A percentile compares a stretch with the other conserved stretches of the same genome.
Evolutionary conservation across 2,888 invertebrate species (phyloP).

Genomic region (Acanthosepion pharaonis): DNA sequence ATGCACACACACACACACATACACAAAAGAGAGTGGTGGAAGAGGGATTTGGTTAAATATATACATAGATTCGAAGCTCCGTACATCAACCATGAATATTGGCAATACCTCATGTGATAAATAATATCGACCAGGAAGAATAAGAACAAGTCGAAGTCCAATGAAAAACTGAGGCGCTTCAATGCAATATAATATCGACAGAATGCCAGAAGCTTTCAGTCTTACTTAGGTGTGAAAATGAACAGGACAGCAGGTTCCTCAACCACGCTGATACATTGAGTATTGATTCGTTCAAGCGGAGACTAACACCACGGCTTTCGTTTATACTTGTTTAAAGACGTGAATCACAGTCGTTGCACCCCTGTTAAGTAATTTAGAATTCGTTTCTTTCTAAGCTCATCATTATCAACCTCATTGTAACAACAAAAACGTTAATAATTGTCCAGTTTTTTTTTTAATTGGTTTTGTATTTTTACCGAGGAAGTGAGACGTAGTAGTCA

Average conservation of each 20-base stretch:
- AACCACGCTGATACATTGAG: neutral
- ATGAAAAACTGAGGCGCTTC: too few relatives aligned
- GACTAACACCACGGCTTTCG: neutral
- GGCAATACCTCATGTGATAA: too few relatives aligned
- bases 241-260: neutral
- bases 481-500: neutral
- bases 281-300: neutral
- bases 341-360: neutral
- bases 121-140: too few relatives aligned
- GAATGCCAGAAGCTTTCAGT: neutral
- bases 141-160: too few relatives aligned
- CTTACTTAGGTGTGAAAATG: slow-evolving; percentile 17
- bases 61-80: too few relatives aligned
- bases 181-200: neutral
- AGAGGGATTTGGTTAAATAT: too few relatives aligned
- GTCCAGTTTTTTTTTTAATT: neutral
- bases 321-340: neutral
- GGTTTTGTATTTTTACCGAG: neutral
- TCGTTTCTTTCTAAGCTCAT: neutral
- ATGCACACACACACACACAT: too few relatives aligned
- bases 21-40: too few relatives aligned
- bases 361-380: neutral
- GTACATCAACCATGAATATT: too few relatives aligned
- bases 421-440: neutral
- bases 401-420: neutral